These are phyloP conservation scores for Brachionus koreanus DNA, from an alignment of 1,140 invertebrate species.

Conservation along the genomic window DNA sequence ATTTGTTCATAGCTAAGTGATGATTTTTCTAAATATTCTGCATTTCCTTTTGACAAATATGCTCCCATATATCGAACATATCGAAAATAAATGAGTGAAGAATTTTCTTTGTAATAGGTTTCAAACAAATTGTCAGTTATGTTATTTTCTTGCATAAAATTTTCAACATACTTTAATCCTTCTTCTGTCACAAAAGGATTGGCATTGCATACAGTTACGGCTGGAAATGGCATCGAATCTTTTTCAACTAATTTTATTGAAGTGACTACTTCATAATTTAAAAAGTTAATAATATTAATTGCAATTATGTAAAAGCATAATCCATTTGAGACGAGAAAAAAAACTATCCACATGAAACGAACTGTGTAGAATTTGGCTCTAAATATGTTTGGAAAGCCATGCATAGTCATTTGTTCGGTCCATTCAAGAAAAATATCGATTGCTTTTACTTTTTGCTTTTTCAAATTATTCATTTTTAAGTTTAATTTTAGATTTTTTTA, in stretches of 20 bases:
- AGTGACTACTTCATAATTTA: neutral
- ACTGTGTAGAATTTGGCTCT: neutral
- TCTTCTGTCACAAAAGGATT: neutral
- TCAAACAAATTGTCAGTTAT: neutral
- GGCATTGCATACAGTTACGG: neutral
- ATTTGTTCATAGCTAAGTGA: neutral
- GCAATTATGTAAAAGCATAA: neutral
- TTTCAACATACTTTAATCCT: neutral
- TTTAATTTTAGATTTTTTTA: too few relatives aligned
- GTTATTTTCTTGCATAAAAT: neutral
- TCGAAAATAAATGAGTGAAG: neutral
- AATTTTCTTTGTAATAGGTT: neutral
- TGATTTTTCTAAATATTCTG: neutral
- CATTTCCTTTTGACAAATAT: neutral
- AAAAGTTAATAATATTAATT: neutral
- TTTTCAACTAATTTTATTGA: neutral
- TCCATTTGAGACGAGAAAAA: neutral
- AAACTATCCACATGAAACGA: neutral
- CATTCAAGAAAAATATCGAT: neutral
- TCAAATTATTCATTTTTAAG: too few relatives aligned
- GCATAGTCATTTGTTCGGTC: neutral
- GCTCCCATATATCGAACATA: neutral
- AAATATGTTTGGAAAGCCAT: neutral
- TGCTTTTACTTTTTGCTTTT: neutral
- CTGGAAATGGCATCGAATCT: neutral